Percentiles rank a stretch among this genome's conserved stretches.
Evolutionary conservation across 2,888 invertebrate genomes (phyloP).

Genomic region (Margaritifera margaritifera): DNA sequence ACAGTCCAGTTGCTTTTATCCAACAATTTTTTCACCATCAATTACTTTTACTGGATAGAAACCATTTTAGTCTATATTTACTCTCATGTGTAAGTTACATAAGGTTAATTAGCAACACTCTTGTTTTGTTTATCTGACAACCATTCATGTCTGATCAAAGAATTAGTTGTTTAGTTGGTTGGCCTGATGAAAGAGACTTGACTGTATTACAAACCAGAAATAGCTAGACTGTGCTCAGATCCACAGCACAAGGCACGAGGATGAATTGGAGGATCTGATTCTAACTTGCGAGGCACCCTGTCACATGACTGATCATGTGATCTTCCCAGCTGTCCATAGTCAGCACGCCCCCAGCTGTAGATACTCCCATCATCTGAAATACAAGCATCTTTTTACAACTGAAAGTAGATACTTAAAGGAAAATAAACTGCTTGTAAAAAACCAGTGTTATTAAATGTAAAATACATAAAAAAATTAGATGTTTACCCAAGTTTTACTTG

Average conservation of each 20-base stretch:
- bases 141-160: slow-evolving; percentile 3
- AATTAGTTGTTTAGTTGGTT: background rate
- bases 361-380: slow-evolving; percentile 44
- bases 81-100: no score
- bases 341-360: slow-evolving; percentile 64
- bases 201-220: slow-evolving; percentile 46
- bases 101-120: no score
- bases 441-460: no score
- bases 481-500: no score
- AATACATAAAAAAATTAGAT: no score
- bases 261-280: slow-evolving; percentile 3
- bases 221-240: slow-evolving; percentile 62
- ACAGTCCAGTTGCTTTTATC: no score
- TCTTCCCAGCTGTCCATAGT: slow-evolving; percentile 67
- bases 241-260: slow-evolving; percentile 49
- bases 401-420: background rate
- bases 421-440: background rate
- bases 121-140: background rate
- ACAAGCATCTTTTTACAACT: background rate
- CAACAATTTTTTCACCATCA: no score
- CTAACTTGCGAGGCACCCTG: slow-evolving; percentile 33
- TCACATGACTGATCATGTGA: slow-evolving; percentile 35
- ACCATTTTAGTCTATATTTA: no score
- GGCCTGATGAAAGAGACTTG: background rate
- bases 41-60: no score